Base-by-base conservation (phyloP, 2,113 vertebrate species). In the Lepisosteus osseus region DNA sequence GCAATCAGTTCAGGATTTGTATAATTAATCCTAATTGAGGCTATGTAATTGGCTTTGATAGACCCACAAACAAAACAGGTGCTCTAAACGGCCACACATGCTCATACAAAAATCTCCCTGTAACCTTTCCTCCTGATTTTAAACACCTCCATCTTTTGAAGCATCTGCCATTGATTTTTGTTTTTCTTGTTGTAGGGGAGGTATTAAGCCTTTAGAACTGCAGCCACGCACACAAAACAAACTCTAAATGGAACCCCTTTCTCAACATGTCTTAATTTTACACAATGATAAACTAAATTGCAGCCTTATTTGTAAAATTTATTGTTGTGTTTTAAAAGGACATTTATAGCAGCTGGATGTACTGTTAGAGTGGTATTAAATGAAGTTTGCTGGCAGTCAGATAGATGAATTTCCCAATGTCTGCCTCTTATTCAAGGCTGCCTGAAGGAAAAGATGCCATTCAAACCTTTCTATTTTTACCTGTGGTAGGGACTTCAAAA, bases 281-380 rank as follows among this genome's bases (percentile, higher is more conserved):
- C 42, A 69, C 54, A 66, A 51, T 9, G 47, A 51, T 9, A 51
- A 29, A 51, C 47, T 6, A 7, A 54, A 75, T 15, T 41, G 41
- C 66, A 72, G 67, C 15, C 12, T 51, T 56, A 51, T 65, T 61
- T 7, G 43, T 44, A 67, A 54, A 40, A 14, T 68, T 40, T 66
- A 1, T 66, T 65, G 45, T 63, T 51, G 68, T 47, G 44, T 51
- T 45, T 75, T 47, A 80, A 43, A 68, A 79, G 72, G 75, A 51
- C 74, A 74, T 74, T 67, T 67, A 66, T 12, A 55, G 3, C 3
- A 29, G 8, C 14, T 41, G 44, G 8, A 29, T 29, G 73, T 55
- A 51, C 29, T 78, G 81, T 77, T 79, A 82, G 82, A 75, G 77
- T 77, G 72, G 71, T 78, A 74, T 77, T 78, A 76, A 68, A 41